These are phyloP conservation scores for Staurois parvus DNA, from an alignment of 2,797 vertebrate species.

Conservation along the genomic window DNA sequence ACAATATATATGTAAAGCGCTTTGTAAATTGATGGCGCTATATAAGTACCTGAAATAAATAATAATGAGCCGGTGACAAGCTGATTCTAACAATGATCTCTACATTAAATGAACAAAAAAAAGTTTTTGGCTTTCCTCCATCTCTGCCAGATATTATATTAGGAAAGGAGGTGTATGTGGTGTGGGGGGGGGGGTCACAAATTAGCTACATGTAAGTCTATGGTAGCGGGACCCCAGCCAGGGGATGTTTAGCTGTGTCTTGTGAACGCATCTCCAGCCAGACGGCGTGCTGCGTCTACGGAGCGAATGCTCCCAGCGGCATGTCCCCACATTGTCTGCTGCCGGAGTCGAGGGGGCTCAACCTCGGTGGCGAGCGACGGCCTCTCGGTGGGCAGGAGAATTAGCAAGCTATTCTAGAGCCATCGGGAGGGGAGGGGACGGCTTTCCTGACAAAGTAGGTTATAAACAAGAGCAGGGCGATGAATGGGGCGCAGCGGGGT, in stretches of 20 bases:
- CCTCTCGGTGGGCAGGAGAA: slow-evolving; percentile 27
- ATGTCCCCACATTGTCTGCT: slow-evolving; percentile 1
- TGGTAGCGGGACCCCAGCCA: neutral
- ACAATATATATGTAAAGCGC: no score
- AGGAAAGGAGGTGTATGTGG: neutral
- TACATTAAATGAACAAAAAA: neutral
- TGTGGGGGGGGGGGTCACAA: neutral
- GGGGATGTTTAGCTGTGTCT: slow-evolving; percentile 7
- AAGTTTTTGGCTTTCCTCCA: neutral
- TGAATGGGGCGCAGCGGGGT: slow-evolving; percentile 37
- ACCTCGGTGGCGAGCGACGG: slow-evolving; percentile 3
- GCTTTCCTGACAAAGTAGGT: slow-evolving; percentile 16
- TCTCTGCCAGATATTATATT: neutral
- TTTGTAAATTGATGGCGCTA: no score
- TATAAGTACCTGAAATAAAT: no score
- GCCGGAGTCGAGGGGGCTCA: neutral
- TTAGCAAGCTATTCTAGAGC: slow-evolving; percentile 12
- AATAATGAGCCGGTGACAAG: slow-evolving; percentile 4
- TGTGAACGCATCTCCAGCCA: neutral
- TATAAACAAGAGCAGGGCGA: slow-evolving; percentile 11
- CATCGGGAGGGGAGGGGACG: neutral
- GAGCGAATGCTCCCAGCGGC: neutral
- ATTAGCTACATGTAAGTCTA: neutral
- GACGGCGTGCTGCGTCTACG: neutral
- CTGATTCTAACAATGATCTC: neutral